Conservation (phyloP, 2,888 invertebrate species). For the Drosophila nr. fundita region DNA sequence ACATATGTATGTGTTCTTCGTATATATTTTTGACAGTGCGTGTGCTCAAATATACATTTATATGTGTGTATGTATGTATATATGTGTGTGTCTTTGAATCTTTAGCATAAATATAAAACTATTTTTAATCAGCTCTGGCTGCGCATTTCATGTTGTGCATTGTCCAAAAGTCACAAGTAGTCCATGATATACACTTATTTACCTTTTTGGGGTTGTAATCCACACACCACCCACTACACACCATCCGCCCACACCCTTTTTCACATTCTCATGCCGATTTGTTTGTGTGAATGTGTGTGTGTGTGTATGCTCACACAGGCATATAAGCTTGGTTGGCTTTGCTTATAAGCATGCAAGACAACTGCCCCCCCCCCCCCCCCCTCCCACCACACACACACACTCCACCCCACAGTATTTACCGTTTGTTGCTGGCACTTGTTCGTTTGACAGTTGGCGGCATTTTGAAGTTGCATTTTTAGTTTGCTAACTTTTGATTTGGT, state of each 20-base stretch:
- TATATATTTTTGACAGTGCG: constrained; percentile 12
- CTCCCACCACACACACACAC: not conserved
- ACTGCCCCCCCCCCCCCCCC: not conserved
- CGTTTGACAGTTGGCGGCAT: constrained; percentile 51
- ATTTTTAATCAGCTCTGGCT: constrained; percentile 56
- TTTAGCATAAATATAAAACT: constrained; percentile 37
- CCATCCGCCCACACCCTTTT: constrained; percentile 3
- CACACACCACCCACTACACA: not conserved
- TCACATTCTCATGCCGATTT: not conserved
- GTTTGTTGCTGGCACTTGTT: constrained; percentile 30
- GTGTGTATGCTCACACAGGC: constrained; percentile 19
- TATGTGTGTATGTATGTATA: constrained; percentile 1
- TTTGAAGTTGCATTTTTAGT: constrained; percentile 52
- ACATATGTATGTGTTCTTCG: constrained; percentile 6
- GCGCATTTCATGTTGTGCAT: constrained; percentile 50
- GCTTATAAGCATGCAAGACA: constrained; percentile 32
- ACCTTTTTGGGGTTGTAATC: constrained; percentile 34
- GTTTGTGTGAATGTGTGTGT: not conserved
- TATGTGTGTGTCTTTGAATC: constrained; percentile 13
- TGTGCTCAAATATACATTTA: constrained; percentile 12
- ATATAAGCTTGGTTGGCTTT: constrained; percentile 34
- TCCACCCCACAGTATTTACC: constrained; percentile 23
- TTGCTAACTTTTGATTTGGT: constrained; percentile 44
- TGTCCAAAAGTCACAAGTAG: constrained; percentile 56
- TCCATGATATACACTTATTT: constrained; percentile 32